Conservation (phyloP, 1,140 invertebrate species). For the Gonatopus flavifemur region DNA sequence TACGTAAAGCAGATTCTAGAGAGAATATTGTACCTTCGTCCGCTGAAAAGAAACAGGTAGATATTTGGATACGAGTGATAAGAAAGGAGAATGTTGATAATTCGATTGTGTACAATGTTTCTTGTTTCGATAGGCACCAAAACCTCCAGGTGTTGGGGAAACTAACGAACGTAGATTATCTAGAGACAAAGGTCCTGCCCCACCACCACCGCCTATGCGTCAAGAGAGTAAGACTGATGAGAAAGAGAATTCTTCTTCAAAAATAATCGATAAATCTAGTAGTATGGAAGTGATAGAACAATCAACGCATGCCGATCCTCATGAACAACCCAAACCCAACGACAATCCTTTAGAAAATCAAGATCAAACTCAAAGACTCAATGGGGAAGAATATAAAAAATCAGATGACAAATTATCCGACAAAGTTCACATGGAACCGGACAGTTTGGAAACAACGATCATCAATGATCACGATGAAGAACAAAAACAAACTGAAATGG, state of each 20-base stretch:
- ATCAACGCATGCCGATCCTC: no score
- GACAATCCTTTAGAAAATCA: conserved; percentile 17
- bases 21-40: conserved; percentile 49
- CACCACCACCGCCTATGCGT: conserved; percentile 52
- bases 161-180: conserved; percentile 48
- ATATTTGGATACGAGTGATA: conserved; percentile 5
- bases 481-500: conserved; percentile 8
- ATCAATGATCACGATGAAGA: no score
- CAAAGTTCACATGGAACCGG: conserved; percentile 11
- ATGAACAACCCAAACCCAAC: conserved; percentile 9
- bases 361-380: conserved; percentile 11
- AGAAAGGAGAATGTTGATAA: not conserved
- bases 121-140: conserved; percentile 45
- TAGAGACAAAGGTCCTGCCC: conserved; percentile 61
- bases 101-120: not conserved
- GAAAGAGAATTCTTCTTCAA: conserved; percentile 36
- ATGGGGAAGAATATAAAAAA: conserved; percentile 2
- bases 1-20: conserved; percentile 57
- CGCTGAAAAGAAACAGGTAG: conserved; percentile 60
- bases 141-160: conserved; percentile 48
- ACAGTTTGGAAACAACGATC: conserved; percentile 11
- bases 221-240: conserved; percentile 46
- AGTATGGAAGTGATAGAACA: conserved; percentile 25
- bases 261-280: conserved; percentile 28
- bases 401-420: conserved; percentile 11